Conservation (phyloP, 2,888 invertebrate genomes). For the Lasioglossum marginatum region DNA sequence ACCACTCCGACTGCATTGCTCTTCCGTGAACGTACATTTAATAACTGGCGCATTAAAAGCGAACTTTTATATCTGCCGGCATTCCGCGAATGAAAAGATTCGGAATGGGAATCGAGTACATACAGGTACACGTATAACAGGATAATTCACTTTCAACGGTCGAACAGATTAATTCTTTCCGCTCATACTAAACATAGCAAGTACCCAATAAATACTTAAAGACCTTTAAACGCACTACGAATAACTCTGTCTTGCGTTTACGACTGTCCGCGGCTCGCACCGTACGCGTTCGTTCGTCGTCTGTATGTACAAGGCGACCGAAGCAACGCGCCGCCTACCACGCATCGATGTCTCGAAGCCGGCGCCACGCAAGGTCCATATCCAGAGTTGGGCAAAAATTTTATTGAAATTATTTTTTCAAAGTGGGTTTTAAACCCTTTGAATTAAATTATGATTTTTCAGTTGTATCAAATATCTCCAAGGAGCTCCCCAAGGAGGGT, state of each 20-base stretch:
- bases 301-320: neutral
- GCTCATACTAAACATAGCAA: slow-evolving; percentile 8
- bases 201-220: slow-evolving; percentile 11
- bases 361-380: neutral
- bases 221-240: neutral
- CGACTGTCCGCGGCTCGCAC: slow-evolving; percentile 1
- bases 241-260: slow-evolving; percentile 11
- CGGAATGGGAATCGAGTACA: neutral
- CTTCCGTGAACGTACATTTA: neutral
- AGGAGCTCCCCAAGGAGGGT: no score
- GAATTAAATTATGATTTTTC: no score
- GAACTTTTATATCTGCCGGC: neutral
- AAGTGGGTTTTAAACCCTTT: no score
- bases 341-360: neutral
- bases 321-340: neutral
- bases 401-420: no score
- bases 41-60: neutral
- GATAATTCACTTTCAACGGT: slow-evolving; percentile 6
- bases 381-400: no score
- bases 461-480: no score
- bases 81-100: neutral
- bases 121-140: neutral
- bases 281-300: neutral
- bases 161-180: slow-evolving; percentile 3
- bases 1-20: neutral